These are phyloP conservation scores for Crocuta crocuta DNA, from an alignment of 2,113 vertebrate species.

Conservation along the genomic window DNA sequence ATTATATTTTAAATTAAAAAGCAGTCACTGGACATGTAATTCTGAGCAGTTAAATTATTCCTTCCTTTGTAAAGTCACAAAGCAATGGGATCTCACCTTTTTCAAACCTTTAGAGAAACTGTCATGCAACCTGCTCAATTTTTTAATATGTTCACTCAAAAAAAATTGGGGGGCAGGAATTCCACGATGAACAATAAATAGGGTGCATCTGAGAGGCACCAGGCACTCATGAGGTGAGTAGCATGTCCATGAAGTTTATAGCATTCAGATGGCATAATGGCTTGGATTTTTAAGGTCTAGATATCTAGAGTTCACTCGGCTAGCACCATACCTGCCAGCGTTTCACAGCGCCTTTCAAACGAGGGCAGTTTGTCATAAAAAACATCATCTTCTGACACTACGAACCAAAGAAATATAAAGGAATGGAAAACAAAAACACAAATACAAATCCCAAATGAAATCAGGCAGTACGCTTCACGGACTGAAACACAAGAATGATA, in stretches of 20 bases:
- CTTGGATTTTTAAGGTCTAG: conserved; percentile 75
- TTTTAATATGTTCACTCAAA: conserved; percentile 51
- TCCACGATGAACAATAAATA: conserved; percentile 10
- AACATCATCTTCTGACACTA: conserved; percentile 93
- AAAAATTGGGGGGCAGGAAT: conserved; percentile 27
- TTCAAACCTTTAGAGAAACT: conserved; percentile 80
- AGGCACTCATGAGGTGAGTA: conserved; percentile 70
- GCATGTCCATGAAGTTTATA: conserved; percentile 69
- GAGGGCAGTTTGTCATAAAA: conserved; percentile 94
- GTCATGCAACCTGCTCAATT: conserved; percentile 85
- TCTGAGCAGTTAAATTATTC: conserved; percentile 57
- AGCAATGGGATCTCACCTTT: conserved; percentile 68
- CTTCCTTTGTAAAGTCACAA: conserved; percentile 60
- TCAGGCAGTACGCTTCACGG: conserved; percentile 65
- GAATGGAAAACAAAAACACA: conserved; percentile 85
- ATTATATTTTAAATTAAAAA: neutral
- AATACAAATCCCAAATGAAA: conserved; percentile 85
- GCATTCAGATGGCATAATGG: conserved; percentile 84
- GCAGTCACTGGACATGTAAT: neutral
- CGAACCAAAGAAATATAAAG: conserved; percentile 88
- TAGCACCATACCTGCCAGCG: conserved; percentile 92
- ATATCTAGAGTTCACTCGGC: conserved; percentile 59
- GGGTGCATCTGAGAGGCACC: conserved; percentile 67
- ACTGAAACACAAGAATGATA: conserved; percentile 56
- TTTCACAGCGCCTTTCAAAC: conserved; percentile 94